Conservation (phyloP, 2,113 vertebrate species). For the Pygoscelis antarcticus region DNA sequence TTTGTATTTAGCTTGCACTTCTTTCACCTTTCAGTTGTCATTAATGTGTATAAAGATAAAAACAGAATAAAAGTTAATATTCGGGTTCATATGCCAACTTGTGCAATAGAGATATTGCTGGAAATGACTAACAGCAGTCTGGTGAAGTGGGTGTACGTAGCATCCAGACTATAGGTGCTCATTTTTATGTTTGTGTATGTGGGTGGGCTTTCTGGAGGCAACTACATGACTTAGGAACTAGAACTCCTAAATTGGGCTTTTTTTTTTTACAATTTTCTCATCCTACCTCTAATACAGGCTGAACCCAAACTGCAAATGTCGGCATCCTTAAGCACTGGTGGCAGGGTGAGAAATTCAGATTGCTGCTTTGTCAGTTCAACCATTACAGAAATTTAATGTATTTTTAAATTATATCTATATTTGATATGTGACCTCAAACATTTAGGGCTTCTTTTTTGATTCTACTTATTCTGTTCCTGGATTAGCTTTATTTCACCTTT, state of each 20-base stretch:
- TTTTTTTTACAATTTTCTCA: neutral
- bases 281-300: neutral
- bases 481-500: neutral
- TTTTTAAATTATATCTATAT: neutral
- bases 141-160: neutral
- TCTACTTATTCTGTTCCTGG: neutral
- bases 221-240: neutral
- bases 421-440: neutral
- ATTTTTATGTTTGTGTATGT: neutral
- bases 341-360: neutral
- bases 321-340: neutral
- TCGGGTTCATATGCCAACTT: neutral
- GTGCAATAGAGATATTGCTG: neutral
- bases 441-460: neutral
- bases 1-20: neutral
- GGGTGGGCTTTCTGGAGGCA: neutral
- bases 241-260: neutral
- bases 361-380: neutral
- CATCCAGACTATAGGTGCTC: neutral
- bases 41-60: neutral
- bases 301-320: neutral
- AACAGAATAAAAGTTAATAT: neutral
- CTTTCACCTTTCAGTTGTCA: slow-evolving; percentile 24
- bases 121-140: slow-evolving; percentile 31
- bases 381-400: neutral